Base-by-base conservation (phyloP, 2,888 invertebrate species). In the Mongoloraphidia duomilia region DNA sequence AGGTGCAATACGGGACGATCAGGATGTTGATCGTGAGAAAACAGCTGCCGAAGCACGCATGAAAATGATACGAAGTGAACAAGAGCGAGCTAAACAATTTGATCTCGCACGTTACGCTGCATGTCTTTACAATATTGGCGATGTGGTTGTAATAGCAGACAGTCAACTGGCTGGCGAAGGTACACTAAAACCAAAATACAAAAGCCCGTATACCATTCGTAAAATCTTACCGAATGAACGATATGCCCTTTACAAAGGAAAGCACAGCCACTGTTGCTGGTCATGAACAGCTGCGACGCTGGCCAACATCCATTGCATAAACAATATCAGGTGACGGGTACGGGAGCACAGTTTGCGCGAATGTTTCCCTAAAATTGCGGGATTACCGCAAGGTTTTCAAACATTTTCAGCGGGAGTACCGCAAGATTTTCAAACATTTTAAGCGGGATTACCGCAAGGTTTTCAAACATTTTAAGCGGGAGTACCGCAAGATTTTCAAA, bases 241-340 rank as follows among this genome's bases (percentile, higher is more conserved):
- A 36, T 57, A 57, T 49, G 47, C 48, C 4, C 43, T 57, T n/a
- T 44, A 46, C 8, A 52, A 46, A 13, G 54, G 51, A 14, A 44
- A 43, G 10, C 39, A 52, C 26, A 49, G 41, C n/a, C n/a, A 56
- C 56, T 9, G 52, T 56, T 33, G 56, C 54, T 11, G 57, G 54
- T 38, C 57, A 54, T 39, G 54, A 56, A n/a, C 56, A 51, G 26
- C 49, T 51, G 17, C 41, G 51, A 37, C 39, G 33, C 14, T 51
- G 51, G 51, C 51, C 51, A 26, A 6, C 26, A 6, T 1, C 26
- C 26, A 26, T 6, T 26, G 5, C 3, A 6, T 26, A 26, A 26
- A 26, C 6, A 26, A 6, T 26, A 26, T 26, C 5, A 26, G 6
- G 26, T 26, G 26, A 26, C 26, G 26, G 3, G 26, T 26, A 26